Evolutionary conservation across 2,797 vertebrate species (phyloP).

Genomic region (Chaunax sp.): DNA sequence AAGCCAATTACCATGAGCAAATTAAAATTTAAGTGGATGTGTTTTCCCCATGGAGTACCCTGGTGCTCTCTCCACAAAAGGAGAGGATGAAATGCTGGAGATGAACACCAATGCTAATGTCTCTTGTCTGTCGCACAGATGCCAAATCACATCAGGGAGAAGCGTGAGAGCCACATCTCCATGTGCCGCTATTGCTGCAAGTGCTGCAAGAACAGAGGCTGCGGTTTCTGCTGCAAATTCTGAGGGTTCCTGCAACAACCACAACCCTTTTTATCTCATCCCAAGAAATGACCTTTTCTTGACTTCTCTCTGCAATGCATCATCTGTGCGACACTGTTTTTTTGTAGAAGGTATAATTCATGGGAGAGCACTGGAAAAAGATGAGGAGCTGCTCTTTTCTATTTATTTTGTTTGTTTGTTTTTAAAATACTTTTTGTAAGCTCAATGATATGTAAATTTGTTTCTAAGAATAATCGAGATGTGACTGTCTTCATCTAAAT

Average conservation of each 20-base stretch:
- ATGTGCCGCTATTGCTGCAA: slow-evolving; percentile 85
- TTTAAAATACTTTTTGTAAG: slow-evolving; percentile 60
- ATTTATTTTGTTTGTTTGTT: slow-evolving; percentile 68
- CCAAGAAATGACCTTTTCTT: slow-evolving; percentile 17
- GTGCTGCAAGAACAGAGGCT: slow-evolving; percentile 82
- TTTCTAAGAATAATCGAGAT: slow-evolving; percentile 27
- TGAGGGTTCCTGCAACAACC: slow-evolving; percentile 56
- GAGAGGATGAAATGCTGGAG: slow-evolving; percentile 40
- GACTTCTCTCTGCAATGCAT: slow-evolving; percentile 17
- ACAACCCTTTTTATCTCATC: neutral
- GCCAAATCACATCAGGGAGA: slow-evolving; percentile 66
- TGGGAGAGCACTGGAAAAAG: slow-evolving; percentile 12
- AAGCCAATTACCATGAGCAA: slow-evolving; percentile 72
- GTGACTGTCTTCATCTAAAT: slow-evolving; percentile 31
- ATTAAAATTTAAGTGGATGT: slow-evolving; percentile 74
- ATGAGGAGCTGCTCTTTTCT: slow-evolving; percentile 31
- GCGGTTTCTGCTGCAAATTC: slow-evolving; percentile 85
- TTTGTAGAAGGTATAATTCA: slow-evolving; percentile 44
- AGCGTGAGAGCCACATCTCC: slow-evolving; percentile 82
- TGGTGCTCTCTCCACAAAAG: slow-evolving; percentile 25
- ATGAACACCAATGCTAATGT: slow-evolving; percentile 34
- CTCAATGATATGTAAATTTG: slow-evolving; percentile 32
- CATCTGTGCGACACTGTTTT: slow-evolving; percentile 32
- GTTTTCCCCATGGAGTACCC: slow-evolving; percentile 56
- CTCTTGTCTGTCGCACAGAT: slow-evolving; percentile 61